A percentile compares a stretch with the other conserved stretches of the same genome.
Conservation (phyloP, 2,113 vertebrate genomes). For the Capreolus pygargus region DNA sequence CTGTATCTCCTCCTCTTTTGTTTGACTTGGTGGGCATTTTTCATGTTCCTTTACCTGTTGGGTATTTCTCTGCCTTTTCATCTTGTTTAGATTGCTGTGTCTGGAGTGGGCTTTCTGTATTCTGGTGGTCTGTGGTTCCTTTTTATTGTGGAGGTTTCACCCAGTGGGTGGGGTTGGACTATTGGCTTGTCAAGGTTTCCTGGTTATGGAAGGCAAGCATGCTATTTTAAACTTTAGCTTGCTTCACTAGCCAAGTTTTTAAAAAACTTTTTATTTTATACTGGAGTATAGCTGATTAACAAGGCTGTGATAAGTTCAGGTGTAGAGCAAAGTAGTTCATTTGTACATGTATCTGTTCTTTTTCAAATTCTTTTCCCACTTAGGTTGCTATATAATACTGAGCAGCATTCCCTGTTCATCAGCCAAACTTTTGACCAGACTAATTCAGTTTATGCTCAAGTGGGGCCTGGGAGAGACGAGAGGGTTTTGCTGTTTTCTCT, state of each 20-base stretch:
- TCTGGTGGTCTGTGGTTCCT: too few relatives aligned
- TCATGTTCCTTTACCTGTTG: too few relatives aligned
- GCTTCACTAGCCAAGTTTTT: background rate
- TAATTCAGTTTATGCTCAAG: background rate
- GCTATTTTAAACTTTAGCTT: background rate
- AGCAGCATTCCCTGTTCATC: background rate
- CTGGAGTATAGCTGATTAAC: background rate
- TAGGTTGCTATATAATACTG: background rate
- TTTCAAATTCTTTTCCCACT: background rate
- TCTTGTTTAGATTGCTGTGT: too few relatives aligned
- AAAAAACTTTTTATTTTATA: background rate
- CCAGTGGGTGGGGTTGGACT: too few relatives aligned
- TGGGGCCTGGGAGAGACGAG: accelerated
- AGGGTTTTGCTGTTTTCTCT: background rate
- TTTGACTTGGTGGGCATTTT: too few relatives aligned
- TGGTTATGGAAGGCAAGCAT: background rate
- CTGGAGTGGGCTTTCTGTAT: too few relatives aligned
- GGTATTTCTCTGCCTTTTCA: too few relatives aligned
- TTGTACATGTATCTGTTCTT: background rate
- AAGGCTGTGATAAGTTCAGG: background rate
- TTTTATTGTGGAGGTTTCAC: too few relatives aligned
- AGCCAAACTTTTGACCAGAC: background rate
- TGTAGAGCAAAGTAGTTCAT: background rate
- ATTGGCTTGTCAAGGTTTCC: too few relatives aligned
- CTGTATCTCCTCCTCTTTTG: too few relatives aligned